Base-by-base conservation (phyloP, 2,113 vertebrate genomes). In the Pongo abelii region DNA sequence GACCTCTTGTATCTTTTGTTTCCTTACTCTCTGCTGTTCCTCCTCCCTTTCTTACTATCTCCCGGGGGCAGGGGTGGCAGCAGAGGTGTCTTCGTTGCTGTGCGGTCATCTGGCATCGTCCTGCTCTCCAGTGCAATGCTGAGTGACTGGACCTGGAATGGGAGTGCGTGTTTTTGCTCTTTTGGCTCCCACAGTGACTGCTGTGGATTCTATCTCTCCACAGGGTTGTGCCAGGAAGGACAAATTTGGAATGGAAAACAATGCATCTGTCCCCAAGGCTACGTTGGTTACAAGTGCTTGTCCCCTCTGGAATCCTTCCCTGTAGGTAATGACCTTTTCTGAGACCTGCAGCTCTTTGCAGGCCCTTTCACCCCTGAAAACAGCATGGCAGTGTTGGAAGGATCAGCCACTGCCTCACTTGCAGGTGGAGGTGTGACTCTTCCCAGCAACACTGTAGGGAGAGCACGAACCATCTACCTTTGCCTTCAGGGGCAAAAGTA, bases 251-350 rank as follows among this genome's bases (percentile, higher is more conserved):
- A 89, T 0, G 90, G 97, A 89, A 18, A 72, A 10, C 10, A 48
- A 8, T 97, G 97, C 25, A 1, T 27, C 40, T 98, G 97, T 69
- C 3, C 16, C 11, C 3, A 50, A 14, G 94, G 96, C 84, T 90
- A 59, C 84, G 57, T 3, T 22, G 93, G 84, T 18, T 57, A 72
- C 30, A 69, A 27, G n/a, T 97, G 94, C 12, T 55, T 87, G 46
- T 38, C 43, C n/a, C 18, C 38, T 13, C 1, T 32, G 11, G 59
- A 90, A 5, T 61, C 40, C 74, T 87, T 96, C 59, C 8, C 4
- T 40, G 8, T 97, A 84, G 96, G 96, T 97, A 95, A 95, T 48
- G 52, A 75, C 74, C 35, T 64, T 35, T 85, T 64, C 13, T 43
- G 75, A 88, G 75, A 46, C 61, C 57, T 32, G 2, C 12, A 72